Evolutionary conservation across 92 coral and sea anemone genomes (phyloP), one percentile per base, ranked within the genome.

Genomic region (Umimayanthus kanabou): DNA sequence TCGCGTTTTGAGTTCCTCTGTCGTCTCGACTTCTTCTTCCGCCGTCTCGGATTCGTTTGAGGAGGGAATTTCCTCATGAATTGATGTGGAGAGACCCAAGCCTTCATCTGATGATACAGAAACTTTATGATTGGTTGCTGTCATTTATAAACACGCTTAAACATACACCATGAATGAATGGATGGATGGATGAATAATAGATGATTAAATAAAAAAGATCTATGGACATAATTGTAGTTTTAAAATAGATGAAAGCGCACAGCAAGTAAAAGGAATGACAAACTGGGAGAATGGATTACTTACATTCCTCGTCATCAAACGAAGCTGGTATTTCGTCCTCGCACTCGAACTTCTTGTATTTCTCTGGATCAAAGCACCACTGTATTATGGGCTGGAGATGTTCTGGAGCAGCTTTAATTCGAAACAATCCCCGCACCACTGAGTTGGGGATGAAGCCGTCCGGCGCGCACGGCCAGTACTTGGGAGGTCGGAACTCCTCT

Each of bases 401-500:
- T 0, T 43, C 77, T 0, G 95, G 99, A 13, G 92, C 76, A 39
- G 73, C 82, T 80, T 88, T 89, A 11, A 91, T 87, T 30, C 87
- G 91, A 40, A 92, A 86, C 70, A 72, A 47, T 49, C 79, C 81
- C 22, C 99, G 90, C 13, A 97, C 91, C n/a, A 97, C 97, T 39
- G 99, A 97, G 81, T 97, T 97, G 3, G 99, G 99, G 33, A 97
- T 95, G 53, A 10, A 89, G 55, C 98, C 96, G 79, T 97, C 99
- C 14, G 99, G 99, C 6, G 99, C 99, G 61, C 97, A 95, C 26
- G 98, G 97, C 99, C 99, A 97, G 90, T 88, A 97, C 20, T 81
- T 39, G 29, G 86, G 86, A 9, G 86, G 86, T 22, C 77, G 64
- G 66, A 82, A 82, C 37, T 55, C 86, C 53, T 88, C 94, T 39